These are phyloP conservation scores for Halocynthia roretzi DNA, from an alignment of 23 tunicate genomes.

Conservation along the genomic window DNA sequence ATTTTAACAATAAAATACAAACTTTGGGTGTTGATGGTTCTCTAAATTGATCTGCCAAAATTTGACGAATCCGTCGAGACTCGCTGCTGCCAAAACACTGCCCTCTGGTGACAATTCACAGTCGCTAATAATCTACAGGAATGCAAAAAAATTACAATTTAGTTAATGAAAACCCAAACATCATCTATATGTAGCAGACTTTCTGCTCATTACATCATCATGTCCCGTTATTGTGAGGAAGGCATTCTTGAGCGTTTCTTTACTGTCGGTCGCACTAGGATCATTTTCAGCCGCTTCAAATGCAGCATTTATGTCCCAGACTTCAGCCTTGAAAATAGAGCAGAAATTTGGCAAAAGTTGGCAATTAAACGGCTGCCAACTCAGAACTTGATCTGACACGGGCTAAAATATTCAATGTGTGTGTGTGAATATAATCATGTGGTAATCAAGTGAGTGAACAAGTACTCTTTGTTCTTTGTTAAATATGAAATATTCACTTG, in stretches of 20 bases:
- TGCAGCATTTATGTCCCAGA: slow-evolving; percentile 70
- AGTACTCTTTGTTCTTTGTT: too few relatives aligned
- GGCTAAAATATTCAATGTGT: not conserved
- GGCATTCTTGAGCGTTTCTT: not conserved
- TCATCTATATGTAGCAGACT: not conserved
- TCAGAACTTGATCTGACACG: not conserved
- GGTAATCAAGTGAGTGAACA: too few relatives aligned
- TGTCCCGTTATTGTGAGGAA: slow-evolving; percentile 28
- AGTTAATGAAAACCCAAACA: not conserved
- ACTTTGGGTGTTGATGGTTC: slow-evolving; percentile 49
- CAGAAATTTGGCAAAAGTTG: too few relatives aligned
- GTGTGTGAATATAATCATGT: too few relatives aligned
- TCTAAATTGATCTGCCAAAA: slow-evolving; percentile 69
- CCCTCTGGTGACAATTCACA: slow-evolving; percentile 87
- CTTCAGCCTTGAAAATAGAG: slow-evolving; percentile 60
- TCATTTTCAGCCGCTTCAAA: slow-evolving; percentile 11
- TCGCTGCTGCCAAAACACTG: slow-evolving; percentile 62
- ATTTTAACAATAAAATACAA: slow-evolving; percentile 6
- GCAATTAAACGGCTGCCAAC: too few relatives aligned
- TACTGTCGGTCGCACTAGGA: slow-evolving; percentile 6
- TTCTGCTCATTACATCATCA: slow-evolving; percentile 36
- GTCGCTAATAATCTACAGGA: slow-evolving; percentile 61
- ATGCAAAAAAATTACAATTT: too few relatives aligned
- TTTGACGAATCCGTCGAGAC: slow-evolving; percentile 74
- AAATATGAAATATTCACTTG: too few relatives aligned